phyloP scores from a whole-genome alignment of 1,140 invertebrate genomes.

The Temnothorax longispinosus region DNA sequence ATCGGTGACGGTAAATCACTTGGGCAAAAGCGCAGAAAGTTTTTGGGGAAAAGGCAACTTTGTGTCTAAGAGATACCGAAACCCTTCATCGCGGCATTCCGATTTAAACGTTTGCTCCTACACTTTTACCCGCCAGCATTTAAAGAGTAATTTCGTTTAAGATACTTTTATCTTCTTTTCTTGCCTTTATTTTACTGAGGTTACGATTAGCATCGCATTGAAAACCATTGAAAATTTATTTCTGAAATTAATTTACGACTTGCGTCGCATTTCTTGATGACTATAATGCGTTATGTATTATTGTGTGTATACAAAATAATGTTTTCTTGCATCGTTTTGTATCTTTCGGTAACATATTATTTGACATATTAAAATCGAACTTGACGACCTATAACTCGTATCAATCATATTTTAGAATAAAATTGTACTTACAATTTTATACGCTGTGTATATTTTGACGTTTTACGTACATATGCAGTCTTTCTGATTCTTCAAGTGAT shows the following conservation, averaged over 20 bases:
- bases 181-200: not conserved
- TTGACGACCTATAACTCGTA: not conserved
- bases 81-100: not conserved
- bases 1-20: conserved; percentile 80
- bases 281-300: not conserved
- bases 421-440: not conserved
- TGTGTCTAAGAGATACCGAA: conserved; percentile 34
- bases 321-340: not conserved
- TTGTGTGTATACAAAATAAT: not conserved
- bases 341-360: not conserved
- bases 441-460: not conserved
- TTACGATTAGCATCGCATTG: conserved; percentile 16
- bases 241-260: conserved; percentile 23
- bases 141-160: not conserved
- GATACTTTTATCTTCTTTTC: conserved; percentile 28
- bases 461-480: not conserved
- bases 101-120: conserved; percentile 23
- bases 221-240: conserved; percentile 31
- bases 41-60: conserved; percentile 57
- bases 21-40: conserved; percentile 77
- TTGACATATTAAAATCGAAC: not conserved
- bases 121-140: conserved; percentile 9
- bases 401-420: not conserved
- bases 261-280: not conserved
- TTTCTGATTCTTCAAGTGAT: not conserved